Base-by-base conservation (phyloP, 2,113 vertebrate genomes). In the Silurus meridionalis region DNA sequence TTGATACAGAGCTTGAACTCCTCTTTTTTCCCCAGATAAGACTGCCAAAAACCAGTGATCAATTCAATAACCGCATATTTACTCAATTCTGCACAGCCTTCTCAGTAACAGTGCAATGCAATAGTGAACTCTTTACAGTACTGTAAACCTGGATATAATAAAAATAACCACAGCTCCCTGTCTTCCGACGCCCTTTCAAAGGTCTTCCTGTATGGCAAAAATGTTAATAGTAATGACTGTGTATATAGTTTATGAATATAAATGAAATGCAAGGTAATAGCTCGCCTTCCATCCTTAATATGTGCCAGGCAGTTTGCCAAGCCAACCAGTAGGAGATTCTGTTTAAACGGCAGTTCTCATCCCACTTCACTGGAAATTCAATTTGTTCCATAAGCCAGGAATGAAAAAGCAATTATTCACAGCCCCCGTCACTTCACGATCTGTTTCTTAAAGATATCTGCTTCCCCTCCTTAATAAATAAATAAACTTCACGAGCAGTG, bases 381-480 rank as follows among this genome's bases (percentile, higher is more conserved):
- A 95, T 95, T 94, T 94, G 94, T 93, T 94, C 93, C 90, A 85
- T 94, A 94, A 94, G 92, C 91, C 85, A 15, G 89, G 91, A 93
- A 94, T 93, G 91, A 95, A 94, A 94, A 93, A 93, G 92, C 92
- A 94, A 94, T 95, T 94, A 94, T 94, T 94, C 93, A 94, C 93
- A 93, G 93, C 88, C 89, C 72, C 90, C 84, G 87, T 91, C 90
- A 92, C 91, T 92, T 93, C 92, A 92, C 90, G 91, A 95, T 94
- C 93, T 94, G 94, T 93, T 94, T 94, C 93, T 94, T 93, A 91
- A 93, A 93, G 94, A 95, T 94, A 94, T 92, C 91, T 88, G 58
- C 82, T 87, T 89, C 72, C 67, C 58, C 87, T 78, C 10, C 0
- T 79, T 79, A 79, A 79, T 61, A 80, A 80, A 80, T 92, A 95